These are phyloP conservation scores for Oenanthe melanoleuca DNA, from an alignment of 2,113 vertebrate species.

Conservation along the genomic window DNA sequence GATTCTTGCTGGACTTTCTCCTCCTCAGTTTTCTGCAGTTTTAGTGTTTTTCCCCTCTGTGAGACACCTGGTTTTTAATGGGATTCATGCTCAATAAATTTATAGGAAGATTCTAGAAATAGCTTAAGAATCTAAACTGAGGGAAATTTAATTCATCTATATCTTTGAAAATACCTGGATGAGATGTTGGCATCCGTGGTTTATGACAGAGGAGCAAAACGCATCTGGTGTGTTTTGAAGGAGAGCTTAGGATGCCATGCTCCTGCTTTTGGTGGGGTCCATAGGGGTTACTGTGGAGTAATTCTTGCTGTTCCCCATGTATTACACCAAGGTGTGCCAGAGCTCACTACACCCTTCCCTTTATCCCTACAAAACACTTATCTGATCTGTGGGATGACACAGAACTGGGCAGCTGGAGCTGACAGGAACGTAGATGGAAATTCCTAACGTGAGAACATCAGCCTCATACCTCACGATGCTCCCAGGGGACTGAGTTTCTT, in stretches of 20 bases:
- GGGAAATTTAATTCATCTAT: background rate
- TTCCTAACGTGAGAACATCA: background rate
- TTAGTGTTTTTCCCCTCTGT: background rate
- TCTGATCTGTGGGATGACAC: background rate
- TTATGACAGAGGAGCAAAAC: background rate
- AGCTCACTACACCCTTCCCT: fast-evolving
- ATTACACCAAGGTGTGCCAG: background rate
- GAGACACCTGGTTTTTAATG: background rate
- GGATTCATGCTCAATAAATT: background rate
- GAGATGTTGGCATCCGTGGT: fast-evolving
- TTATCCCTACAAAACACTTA: background rate
- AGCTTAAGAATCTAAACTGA: background rate
- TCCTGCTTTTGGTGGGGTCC: background rate
- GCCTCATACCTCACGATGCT: background rate
- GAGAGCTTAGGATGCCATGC: fast-evolving
- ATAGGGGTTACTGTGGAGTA: fast-evolving
- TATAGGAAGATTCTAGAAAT: background rate
- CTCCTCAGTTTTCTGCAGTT: background rate
- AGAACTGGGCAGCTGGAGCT: background rate
- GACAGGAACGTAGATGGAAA: background rate
- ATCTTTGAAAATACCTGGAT: background rate
- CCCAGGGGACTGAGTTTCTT: background rate
- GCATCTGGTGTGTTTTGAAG: background rate
- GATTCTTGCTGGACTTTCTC: background rate
- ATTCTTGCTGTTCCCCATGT: background rate